Percentiles rank a stretch among this genome's conserved stretches.
Conservation (phyloP, 1,140 invertebrate species). For the Leptinotarsa lineolata region DNA sequence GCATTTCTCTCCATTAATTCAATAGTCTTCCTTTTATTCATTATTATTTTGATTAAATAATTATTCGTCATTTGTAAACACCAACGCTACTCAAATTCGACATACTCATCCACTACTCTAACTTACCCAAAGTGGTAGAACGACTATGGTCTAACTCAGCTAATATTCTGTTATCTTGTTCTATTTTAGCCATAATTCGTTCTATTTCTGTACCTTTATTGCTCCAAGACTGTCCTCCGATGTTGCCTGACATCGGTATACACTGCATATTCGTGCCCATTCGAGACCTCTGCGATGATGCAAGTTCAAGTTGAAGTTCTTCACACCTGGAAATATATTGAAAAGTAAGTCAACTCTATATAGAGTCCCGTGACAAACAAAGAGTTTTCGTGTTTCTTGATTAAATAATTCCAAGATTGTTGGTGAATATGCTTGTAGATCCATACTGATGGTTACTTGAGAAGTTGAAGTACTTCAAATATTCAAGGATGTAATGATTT, state of each 20-base stretch:
- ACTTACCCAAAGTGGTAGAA: constrained; percentile 58
- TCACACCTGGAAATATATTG: constrained; percentile 65
- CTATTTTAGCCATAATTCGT: constrained; percentile 92
- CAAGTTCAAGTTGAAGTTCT: constrained; percentile 84
- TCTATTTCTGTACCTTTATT: constrained; percentile 83
- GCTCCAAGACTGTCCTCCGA: constrained; percentile 57
- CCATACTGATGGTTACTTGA: no score
- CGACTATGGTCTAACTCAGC: constrained; percentile 86
- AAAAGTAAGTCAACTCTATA: no score
- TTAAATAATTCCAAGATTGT: no score
- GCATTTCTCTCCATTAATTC: no score
- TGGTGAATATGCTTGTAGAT: no score
- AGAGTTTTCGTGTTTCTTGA: no score
- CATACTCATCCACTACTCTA: constrained; percentile 26
- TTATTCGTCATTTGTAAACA: no score
- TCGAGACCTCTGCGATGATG: constrained; percentile 59
- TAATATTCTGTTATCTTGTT: constrained; percentile 84
- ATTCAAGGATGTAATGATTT: no score
- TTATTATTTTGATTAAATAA: no score
- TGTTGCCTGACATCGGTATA: constrained; percentile 56
- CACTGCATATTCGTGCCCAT: constrained; percentile 45
- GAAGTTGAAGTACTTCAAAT: no score
- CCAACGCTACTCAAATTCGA: neutral
- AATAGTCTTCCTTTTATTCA: no score
- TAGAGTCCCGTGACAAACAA: no score